Base-by-base conservation (phyloP, 2,113 vertebrate species). In the Ceratotherium simum region DNA sequence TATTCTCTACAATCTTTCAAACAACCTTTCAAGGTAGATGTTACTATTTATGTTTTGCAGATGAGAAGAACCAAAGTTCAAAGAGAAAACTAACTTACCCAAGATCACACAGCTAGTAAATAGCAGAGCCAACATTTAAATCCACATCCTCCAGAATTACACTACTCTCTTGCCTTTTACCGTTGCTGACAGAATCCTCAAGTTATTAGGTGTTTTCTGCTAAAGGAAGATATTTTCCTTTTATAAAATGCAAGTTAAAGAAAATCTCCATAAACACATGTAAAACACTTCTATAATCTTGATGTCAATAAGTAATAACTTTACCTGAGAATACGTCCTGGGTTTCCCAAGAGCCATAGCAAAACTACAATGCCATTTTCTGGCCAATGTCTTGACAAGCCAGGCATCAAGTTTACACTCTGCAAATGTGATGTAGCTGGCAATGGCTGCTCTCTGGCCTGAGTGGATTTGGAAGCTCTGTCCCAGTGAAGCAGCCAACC, bases 1-100 rank as follows among this genome's bases (percentile, higher is more conserved):
- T 48, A 51, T 81, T 85, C 54, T 33, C 20, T 73, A 76, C 33
- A 72, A 82, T 9, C 36, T 96, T 86, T 88, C 69, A 93, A 96
- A 87, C 0, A 83, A 76, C 3, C 0, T 51, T 80, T 85, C 12
- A 72, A 62, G 2, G 17, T 51, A 78, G 62, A 54, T 72, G 2
- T 51, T 92, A 42, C 23, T 60, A 58, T 36, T 73, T 95, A 73
- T 48, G 14, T 5, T 70, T 91, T 81, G 18, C 21, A 86, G 13
- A 65, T 29, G 58, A 95, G 64, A 94, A 90, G 90, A 89, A 95
- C 5, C 1, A 18, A 90, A 16, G 36, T 29, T 89, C 18, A 80
- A 21, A 69, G 14, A 65, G 25, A 94, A 87, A 87, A 79, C 84
- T 64, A 91, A 81, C n/a, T 72, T 91, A n/a, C 6, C 31, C 42